phyloP scores from a whole-genome alignment of 2,888 invertebrate species.

The Ferdinandea cuprea region DNA sequence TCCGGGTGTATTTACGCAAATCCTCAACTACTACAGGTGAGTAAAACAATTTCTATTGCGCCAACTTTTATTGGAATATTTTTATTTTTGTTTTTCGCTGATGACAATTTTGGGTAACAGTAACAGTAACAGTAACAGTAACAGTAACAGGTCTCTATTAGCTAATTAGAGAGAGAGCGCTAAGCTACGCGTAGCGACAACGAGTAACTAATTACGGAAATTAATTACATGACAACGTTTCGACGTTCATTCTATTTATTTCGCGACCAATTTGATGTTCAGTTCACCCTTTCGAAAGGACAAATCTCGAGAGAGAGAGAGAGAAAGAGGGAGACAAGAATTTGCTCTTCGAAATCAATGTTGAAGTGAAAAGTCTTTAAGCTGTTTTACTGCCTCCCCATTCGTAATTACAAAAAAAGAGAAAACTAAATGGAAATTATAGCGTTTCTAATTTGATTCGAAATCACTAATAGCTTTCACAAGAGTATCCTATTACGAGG shows the following conservation, averaged over 20 bases:
- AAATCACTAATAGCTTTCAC: constrained; percentile 2
- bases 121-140: no score
- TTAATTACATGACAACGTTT: constrained; percentile 44
- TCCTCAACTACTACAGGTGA: constrained; percentile 93
- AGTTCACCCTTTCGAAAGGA: no score
- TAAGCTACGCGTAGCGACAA: no score
- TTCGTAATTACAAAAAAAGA: constrained; percentile 1
- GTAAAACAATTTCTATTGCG: constrained; percentile 51
- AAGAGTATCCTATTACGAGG: neutral
- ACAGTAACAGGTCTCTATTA: constrained; percentile 12
- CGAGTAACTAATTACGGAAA: constrained; percentile 52
- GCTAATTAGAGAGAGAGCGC: constrained; percentile 35
- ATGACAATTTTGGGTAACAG: constrained; percentile 9
- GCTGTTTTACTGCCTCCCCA: constrained; percentile 1
- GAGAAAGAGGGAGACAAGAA: neutral
- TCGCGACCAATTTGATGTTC: neutral
- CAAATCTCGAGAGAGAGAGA: no score
- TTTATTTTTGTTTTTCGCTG: neutral
- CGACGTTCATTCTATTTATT: neutral
- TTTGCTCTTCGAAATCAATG: neutral
- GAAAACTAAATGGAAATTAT: constrained; percentile 34
- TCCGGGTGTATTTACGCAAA: constrained; percentile 95
- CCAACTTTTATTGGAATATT: neutral
- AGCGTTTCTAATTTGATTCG: constrained; percentile 30
- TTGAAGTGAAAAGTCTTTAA: constrained; percentile 15